phyloP scores from a whole-genome alignment of 2,797 vertebrate species.

The Sebastes iracundus region DNA sequence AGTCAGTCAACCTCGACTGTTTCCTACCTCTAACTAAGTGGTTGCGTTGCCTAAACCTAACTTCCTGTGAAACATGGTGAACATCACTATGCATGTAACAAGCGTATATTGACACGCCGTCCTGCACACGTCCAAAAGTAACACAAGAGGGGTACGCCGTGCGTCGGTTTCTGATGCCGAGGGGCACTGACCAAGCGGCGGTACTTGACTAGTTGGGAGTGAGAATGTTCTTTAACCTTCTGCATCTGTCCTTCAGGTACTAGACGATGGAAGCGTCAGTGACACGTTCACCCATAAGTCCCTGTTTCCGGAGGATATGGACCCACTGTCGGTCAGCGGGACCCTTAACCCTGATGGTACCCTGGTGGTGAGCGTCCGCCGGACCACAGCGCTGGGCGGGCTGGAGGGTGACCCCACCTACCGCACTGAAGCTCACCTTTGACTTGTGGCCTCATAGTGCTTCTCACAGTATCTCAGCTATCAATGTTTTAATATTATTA shows the following conservation, averaged over 20 bases:
- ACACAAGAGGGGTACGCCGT: no score
- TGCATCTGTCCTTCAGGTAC: conserved; percentile 70
- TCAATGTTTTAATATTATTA: neutral
- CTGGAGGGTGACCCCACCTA: conserved; percentile 46
- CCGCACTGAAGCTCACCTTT: conserved; percentile 72
- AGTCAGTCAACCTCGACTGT: no score
- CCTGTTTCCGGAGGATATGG: conserved; percentile 86
- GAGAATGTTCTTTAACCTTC: neutral
- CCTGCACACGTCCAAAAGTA: no score
- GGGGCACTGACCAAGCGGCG: no score
- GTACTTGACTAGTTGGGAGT: no score
- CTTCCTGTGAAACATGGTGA: no score
- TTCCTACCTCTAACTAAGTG: no score
- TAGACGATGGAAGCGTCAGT: conserved; percentile 82
- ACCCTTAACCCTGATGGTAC: conserved; percentile 70
- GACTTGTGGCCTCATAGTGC: conserved; percentile 13
- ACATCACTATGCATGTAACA: no score
- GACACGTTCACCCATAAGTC: conserved; percentile 89
- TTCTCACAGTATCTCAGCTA: neutral
- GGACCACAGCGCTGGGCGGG: accelerated
- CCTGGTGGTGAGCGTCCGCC: conserved; percentile 80
- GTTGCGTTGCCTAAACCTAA: no score
- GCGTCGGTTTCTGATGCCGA: no score
- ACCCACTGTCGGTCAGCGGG: conserved; percentile 85
- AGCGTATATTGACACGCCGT: no score